Evolutionary conservation across 2,113 vertebrate genomes (phyloP).

Genomic region (Sitta europaea): DNA sequence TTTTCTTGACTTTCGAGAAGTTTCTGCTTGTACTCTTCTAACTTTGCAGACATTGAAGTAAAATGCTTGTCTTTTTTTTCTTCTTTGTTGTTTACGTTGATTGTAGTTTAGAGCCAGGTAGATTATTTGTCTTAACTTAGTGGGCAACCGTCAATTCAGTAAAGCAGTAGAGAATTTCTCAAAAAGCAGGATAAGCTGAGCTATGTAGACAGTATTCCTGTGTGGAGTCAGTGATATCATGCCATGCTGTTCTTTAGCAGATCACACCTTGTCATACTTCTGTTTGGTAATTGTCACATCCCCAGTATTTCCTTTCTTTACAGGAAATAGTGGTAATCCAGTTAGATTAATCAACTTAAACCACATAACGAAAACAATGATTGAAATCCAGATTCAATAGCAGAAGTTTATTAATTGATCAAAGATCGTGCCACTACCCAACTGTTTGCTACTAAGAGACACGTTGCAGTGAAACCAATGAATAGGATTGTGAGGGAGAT

Average conservation of each 20-base stretch:
- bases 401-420: too few relatives aligned
- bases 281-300: neutral
- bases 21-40: neutral
- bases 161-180: neutral
- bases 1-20: neutral
- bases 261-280: neutral
- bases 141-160: neutral
- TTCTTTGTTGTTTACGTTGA: neutral
- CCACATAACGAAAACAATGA: too few relatives aligned
- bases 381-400: too few relatives aligned
- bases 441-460: neutral
- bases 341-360: neutral
- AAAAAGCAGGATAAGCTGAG: neutral
- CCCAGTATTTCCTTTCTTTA: neutral
- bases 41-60: neutral
- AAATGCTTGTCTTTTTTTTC: neutral
- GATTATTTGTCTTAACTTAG: neutral
- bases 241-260: neutral
- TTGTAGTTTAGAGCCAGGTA: neutral
- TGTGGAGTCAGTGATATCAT: neutral
- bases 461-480: neutral
- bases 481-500: neutral
- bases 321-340: neutral
- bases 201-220: rapidly evolving
- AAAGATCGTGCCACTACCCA: neutral